Evolutionary conservation across 1,140 invertebrate genomes (phyloP).

Genomic region (Drosophila pectinifera): DNA sequence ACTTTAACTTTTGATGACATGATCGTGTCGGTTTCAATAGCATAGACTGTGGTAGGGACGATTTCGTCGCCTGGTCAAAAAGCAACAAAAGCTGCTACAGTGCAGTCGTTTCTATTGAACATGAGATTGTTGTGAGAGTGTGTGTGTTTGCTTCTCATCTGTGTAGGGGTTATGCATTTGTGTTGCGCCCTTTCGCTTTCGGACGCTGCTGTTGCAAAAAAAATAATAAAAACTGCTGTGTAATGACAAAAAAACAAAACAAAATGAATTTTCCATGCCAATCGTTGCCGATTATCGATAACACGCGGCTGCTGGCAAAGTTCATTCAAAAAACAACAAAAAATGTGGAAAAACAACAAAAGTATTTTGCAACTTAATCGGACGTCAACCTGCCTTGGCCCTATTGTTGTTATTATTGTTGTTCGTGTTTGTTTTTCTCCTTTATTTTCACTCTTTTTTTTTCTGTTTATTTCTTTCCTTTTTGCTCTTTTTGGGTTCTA

Average conservation of each 20-base stretch:
- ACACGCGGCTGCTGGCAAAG: constrained; percentile 54
- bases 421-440: constrained; percentile 26
- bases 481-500: constrained; percentile 51
- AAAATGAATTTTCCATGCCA: constrained; percentile 46
- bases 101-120: constrained; percentile 55
- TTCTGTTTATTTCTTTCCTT: constrained; percentile 4
- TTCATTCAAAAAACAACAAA: constrained; percentile 42
- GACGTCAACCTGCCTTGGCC: constrained; percentile 70
- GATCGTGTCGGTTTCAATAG: too few relatives aligned
- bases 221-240: constrained; percentile 49
- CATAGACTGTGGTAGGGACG: constrained; percentile 13
- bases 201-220: constrained; percentile 60
- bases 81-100: constrained; percentile 43
- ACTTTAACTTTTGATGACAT: not conserved
- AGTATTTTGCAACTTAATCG: constrained; percentile 70
- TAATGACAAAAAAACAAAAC: constrained; percentile 46
- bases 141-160: constrained; percentile 11
- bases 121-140: constrained; percentile 1
- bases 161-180: constrained; percentile 15
- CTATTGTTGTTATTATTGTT: constrained; percentile 21
- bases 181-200: constrained; percentile 76
- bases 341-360: constrained; percentile 24
- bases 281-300: constrained; percentile 62
- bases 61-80: constrained; percentile 55
- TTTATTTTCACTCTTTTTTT: constrained; percentile 25